Percentiles rank a stretch among this genome's conserved stretches.
Evolutionary conservation across 2,797 vertebrate genomes (phyloP).

Genomic region (Cirrhinus molitorella): DNA sequence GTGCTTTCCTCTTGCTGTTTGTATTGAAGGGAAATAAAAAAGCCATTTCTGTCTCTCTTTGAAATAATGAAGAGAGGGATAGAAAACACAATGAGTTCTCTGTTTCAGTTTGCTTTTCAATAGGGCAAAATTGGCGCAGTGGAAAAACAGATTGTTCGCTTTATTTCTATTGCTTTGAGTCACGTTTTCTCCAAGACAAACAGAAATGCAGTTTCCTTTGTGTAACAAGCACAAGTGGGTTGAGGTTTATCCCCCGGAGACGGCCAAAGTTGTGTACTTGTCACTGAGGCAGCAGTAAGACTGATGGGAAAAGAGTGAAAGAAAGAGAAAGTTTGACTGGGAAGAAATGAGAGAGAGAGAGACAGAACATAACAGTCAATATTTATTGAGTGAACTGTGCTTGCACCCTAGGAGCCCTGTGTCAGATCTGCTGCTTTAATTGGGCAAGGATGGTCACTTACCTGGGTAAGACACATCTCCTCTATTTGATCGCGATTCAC

Average conservation of each 20-base stretch:
- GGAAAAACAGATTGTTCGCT: slow-evolving; percentile 33
- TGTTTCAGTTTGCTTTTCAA: slow-evolving; percentile 34
- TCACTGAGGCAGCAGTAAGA: slow-evolving; percentile 9
- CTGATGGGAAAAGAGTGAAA: slow-evolving; percentile 19
- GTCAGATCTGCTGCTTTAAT: slow-evolving; percentile 50
- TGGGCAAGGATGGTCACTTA: slow-evolving; percentile 44
- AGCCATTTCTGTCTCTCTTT: slow-evolving; percentile 32
- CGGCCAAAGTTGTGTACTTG: slow-evolving; percentile 14
- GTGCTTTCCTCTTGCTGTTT: slow-evolving; percentile 17
- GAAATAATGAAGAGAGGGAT: slow-evolving; percentile 27
- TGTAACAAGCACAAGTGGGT: slow-evolving; percentile 26
- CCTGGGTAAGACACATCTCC: slow-evolving; percentile 27
- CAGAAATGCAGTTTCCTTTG: slow-evolving; percentile 34
- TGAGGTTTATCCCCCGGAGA: slow-evolving; percentile 26
- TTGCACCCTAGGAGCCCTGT: slow-evolving; percentile 37
- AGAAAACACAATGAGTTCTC: slow-evolving; percentile 20
- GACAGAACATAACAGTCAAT: slow-evolving; percentile 33
- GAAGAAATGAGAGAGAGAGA: slow-evolving; percentile 27
- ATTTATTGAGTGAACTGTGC: slow-evolving; percentile 48
- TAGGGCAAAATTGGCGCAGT: slow-evolving; percentile 18
- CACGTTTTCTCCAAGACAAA: slow-evolving; percentile 26
- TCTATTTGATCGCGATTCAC: slow-evolving; percentile 4
- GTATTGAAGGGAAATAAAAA: slow-evolving; percentile 22
- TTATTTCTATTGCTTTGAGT: slow-evolving; percentile 39
- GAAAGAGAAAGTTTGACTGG: slow-evolving; percentile 18